Conservation (phyloP, 2,113 vertebrate species). For the Microtus montanus region DNA sequence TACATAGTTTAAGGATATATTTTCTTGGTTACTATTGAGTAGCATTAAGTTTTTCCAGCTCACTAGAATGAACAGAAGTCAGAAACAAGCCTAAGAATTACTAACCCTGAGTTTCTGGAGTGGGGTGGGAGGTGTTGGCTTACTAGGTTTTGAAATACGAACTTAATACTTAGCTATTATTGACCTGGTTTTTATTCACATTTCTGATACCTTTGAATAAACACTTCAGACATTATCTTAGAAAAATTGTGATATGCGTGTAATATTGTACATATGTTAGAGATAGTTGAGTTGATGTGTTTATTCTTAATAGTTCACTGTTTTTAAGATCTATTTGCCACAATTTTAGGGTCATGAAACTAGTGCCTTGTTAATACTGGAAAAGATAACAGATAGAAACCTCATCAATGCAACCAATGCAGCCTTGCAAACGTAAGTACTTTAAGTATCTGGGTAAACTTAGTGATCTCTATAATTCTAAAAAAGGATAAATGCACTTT, state of each 20-base stretch:
- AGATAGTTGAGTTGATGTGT: neutral
- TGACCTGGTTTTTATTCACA: neutral
- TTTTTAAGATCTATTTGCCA: slow-evolving; percentile 74
- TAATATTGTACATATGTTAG: neutral
- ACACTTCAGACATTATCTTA: slow-evolving; percentile 8
- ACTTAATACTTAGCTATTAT: slow-evolving; percentile 26
- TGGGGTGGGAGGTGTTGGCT: neutral
- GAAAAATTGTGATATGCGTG: neutral
- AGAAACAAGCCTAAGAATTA: neutral
- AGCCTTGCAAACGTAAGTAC: slow-evolving; percentile 98
- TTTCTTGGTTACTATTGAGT: slow-evolving; percentile 43
- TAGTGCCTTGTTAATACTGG: slow-evolving; percentile 99
- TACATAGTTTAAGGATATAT: neutral
- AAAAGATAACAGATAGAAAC: slow-evolving; percentile 98
- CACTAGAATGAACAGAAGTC: slow-evolving; percentile 10
- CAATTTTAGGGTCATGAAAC: slow-evolving; percentile 97
- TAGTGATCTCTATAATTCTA: slow-evolving; percentile 4
- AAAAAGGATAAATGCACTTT: neutral
- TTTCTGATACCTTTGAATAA: neutral
- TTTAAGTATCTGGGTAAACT: neutral
- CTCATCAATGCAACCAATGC: slow-evolving; percentile 99
- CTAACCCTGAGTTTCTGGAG: neutral
- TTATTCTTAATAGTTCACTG: slow-evolving; percentile 40
- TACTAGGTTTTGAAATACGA: slow-evolving; percentile 7
- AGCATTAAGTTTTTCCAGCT: neutral